Evolutionary conservation across 2,113 vertebrate species (phyloP).

Genomic region (Ariopsis seemanni): DNA sequence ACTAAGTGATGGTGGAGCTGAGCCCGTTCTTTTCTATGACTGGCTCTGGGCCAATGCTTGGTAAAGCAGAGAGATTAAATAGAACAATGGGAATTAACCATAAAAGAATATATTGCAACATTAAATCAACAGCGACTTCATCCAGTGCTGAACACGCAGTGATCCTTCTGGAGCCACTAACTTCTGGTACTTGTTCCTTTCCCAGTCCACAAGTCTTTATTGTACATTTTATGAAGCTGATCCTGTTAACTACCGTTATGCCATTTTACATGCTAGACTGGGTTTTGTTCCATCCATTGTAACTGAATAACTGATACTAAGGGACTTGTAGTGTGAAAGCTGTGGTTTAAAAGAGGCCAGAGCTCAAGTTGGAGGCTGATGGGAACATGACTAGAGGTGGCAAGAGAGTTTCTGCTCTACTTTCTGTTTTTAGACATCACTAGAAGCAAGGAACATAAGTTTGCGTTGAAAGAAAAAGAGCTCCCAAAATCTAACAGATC

Average conservation of each 20-base stretch:
- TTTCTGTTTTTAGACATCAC: conserved; percentile 47
- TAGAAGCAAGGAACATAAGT: background rate
- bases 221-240: background rate
- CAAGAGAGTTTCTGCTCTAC: conserved; percentile 51
- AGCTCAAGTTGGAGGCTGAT: conserved; percentile 34
- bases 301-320: conserved; percentile 32
- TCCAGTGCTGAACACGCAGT: background rate
- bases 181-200: background rate
- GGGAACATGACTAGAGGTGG: conserved; percentile 23
- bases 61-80: background rate
- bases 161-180: background rate
- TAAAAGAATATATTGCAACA: background rate
- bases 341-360: conserved; percentile 33
- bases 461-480: background rate
- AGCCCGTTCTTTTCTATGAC: background rate
- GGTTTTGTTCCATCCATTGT: background rate
- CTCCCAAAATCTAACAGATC: background rate
- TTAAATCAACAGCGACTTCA: background rate
- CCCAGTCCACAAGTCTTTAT: background rate
- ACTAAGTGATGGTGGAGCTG: background rate
- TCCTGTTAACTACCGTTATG: background rate
- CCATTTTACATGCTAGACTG: background rate
- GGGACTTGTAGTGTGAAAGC: background rate
- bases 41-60: background rate
- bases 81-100: background rate